These are phyloP conservation scores for Contarinia nasturtii DNA, from an alignment of 1,140 invertebrate species.

Conservation along the genomic window DNA sequence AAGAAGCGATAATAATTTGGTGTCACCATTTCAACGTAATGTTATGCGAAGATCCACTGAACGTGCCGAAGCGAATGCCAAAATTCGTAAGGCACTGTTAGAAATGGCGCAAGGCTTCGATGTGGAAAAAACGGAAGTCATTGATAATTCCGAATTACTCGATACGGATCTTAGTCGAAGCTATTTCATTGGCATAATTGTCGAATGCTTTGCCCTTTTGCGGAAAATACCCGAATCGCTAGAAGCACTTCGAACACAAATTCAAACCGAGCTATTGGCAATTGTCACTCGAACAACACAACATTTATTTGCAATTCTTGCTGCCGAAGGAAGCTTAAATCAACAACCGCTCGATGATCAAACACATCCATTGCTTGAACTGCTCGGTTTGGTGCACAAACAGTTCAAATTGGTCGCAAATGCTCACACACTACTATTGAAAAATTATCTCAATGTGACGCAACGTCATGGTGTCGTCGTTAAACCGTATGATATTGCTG, in stretches of 20 bases:
- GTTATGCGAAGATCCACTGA: conserved; percentile 29
- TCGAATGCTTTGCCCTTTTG: conserved; percentile 70
- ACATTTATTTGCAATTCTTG: conserved; percentile 37
- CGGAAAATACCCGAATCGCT: conserved; percentile 68
- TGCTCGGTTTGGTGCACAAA: conserved; percentile 44
- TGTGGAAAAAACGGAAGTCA: conserved; percentile 24
- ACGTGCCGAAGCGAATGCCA: conserved; percentile 24
- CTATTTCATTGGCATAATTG: conserved; percentile 59
- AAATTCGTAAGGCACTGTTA: conserved; percentile 24
- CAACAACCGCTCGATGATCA: conserved; percentile 10
- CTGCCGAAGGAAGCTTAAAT: conserved; percentile 6
- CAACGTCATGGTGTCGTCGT: conserved; percentile 32
- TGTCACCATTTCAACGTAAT: conserved; percentile 31
- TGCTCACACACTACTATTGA: conserved; percentile 42
- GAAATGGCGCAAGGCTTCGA: conserved; percentile 23
- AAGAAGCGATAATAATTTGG: conserved; percentile 22
- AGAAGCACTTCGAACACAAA: conserved; percentile 53
- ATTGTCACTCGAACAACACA: conserved; percentile 59
- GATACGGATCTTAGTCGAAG: conserved; percentile 49
- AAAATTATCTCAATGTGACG: conserved; percentile 34
- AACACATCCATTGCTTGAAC: conserved; percentile 28
- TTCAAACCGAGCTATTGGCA: conserved; percentile 57
- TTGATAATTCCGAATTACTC: conserved; percentile 37
- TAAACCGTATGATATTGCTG: conserved; percentile 52
- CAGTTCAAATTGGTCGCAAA: conserved; percentile 55